Conservation (phyloP, 2,113 vertebrate species). For the Cervus canadensis region DNA sequence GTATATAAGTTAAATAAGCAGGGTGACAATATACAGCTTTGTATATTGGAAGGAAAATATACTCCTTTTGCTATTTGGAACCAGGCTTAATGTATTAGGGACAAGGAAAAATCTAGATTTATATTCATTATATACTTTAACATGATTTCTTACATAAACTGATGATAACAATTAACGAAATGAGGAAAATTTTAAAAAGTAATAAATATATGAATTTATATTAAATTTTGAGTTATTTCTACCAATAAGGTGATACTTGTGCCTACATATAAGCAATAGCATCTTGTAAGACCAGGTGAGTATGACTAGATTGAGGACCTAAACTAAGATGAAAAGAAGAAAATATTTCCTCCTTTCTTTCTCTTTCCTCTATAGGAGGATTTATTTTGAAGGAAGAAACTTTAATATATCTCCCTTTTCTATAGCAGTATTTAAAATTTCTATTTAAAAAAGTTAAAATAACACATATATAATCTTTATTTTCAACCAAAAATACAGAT, state of each 20-base stretch:
- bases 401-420: neutral
- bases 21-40: neutral
- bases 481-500: neutral
- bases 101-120: neutral
- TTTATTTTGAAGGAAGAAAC: neutral
- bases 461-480: neutral
- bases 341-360: neutral
- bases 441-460: neutral
- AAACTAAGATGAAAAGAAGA: neutral
- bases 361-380: neutral
- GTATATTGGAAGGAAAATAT: neutral
- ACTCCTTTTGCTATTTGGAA: neutral
- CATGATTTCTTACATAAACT: neutral
- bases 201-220: neutral
- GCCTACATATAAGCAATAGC: neutral
- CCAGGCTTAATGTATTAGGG: neutral
- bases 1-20: neutral
- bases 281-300: neutral
- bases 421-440: neutral
- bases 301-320: neutral
- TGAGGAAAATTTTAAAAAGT: neutral
- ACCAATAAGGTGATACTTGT: neutral
- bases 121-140: neutral
- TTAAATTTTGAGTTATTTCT: neutral
- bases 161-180: neutral